Evolutionary conservation across 2,797 vertebrate genomes (phyloP), one percentile per base, ranked within the genome.

Genomic region (Hapalemur alaotrensis): DNA sequence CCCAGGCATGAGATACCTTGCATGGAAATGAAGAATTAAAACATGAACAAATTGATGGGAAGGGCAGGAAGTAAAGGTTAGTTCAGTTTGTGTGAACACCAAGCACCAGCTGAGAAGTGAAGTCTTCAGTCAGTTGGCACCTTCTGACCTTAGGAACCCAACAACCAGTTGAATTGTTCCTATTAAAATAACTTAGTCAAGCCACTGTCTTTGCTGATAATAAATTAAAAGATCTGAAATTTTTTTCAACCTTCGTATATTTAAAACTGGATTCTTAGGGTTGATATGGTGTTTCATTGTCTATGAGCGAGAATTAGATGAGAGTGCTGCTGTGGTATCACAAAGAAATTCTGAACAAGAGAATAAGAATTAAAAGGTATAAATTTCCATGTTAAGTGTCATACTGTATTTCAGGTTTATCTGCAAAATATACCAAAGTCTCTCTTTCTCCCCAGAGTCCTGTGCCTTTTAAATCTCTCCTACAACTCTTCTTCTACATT

Each of bases 1-100:
- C 20, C 28, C 82, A 87, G 48, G 48, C 48, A 48, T 63, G 54
- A 84, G 91, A 93, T 80, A 10, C 11, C 18, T 48, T 86, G 35
- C 54, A 92, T 54, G 30, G 35, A 92, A 92, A 75, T 43, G 35
- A 96, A 85, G 75, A 93, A 90, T 89, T 92, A 80, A 85, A 95
- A 82, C 52, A 15, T 87, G 30, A 84, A 75, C 41, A 93, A 84
- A 88, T 84, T 67, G 12, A 79, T 14, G 14, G n/a, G n/a, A 89
- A 89, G 20, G 35, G 23, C 50, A 87, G 52, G 46, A 92, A 81
- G 38, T 67, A 9, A 63, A 46, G 5, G 30, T 63, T 83, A 14
- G 63, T 43, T 84, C 79, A 75, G 52, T 83, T 93, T 90, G 30
- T 43, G 70, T 11, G n/a, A 87, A 65, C 32, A 87, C 41, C 69